A percentile compares a stretch with the other conserved stretches of the same genome.
These are phyloP conservation scores for Sylvilagus floridanus DNA, from an alignment of 2,797 vertebrate species.

Conservation along the genomic window DNA sequence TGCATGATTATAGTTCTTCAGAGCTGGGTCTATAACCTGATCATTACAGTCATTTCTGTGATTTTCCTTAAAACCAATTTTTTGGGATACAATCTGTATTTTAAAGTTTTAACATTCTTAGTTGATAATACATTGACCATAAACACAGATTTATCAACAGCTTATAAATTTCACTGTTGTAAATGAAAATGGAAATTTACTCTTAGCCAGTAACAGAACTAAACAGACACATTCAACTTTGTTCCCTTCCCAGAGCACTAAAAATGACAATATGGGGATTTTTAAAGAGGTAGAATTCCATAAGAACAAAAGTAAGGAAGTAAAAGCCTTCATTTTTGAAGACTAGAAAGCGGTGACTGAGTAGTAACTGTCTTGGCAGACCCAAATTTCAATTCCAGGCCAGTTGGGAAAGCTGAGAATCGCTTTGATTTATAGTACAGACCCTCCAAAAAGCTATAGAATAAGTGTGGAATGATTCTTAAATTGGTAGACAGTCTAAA, in stretches of 20 bases:
- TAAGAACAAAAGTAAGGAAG: neutral
- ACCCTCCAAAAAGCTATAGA: neutral
- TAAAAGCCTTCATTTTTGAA: neutral
- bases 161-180: neutral
- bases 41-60: neutral
- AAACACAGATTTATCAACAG: neutral
- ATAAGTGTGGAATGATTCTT: neutral
- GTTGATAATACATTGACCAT: neutral
- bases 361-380: neutral
- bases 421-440: neutral
- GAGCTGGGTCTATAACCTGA: neutral
- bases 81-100: neutral
- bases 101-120: constrained; percentile 8
- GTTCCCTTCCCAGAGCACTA: neutral
- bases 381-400: neutral
- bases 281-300: neutral
- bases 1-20: neutral
- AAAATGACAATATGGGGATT: neutral
- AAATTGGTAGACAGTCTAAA: neutral
- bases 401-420: neutral
- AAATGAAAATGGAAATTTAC: constrained; percentile 8
- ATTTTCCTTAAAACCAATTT: neutral
- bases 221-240: neutral
- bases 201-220: neutral
- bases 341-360: neutral